Evolutionary conservation across 1,140 invertebrate species (phyloP).

Genomic region (Coelopa frigida): DNA sequence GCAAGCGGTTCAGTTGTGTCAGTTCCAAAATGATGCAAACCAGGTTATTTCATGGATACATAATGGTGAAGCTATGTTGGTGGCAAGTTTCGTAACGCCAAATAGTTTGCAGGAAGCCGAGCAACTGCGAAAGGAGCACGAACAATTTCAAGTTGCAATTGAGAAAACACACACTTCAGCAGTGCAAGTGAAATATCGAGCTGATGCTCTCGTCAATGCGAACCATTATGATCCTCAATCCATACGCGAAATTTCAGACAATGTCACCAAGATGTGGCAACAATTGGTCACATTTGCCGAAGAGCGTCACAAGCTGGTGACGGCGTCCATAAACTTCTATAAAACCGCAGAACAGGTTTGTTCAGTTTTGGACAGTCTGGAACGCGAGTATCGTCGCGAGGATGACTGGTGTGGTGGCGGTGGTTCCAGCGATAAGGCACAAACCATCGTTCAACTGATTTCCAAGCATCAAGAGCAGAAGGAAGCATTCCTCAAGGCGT

Average conservation of each 20-base stretch:
- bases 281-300: slow-evolving; percentile 93
- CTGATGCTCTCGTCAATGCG: slow-evolving; percentile 74
- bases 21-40: slow-evolving; percentile 90
- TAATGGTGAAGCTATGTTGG: slow-evolving; percentile 92
- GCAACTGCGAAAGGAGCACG: slow-evolving; percentile 87
- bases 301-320: slow-evolving; percentile 92
- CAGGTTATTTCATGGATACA: slow-evolving; percentile 95
- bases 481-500: slow-evolving; percentile 92
- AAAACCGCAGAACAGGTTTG: slow-evolving; percentile 97
- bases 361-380: slow-evolving; percentile 90
- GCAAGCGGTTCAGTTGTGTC: slow-evolving; percentile 88
- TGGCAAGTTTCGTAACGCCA: slow-evolving; percentile 87
- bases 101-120: slow-evolving; percentile 86
- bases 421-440: slow-evolving; percentile 49
- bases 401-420: slow-evolving; percentile 91
- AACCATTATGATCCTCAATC: slow-evolving; percentile 85
- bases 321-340: slow-evolving; percentile 94
- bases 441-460: slow-evolving; percentile 61
- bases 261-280: slow-evolving; percentile 93
- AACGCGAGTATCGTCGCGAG: slow-evolving; percentile 88
- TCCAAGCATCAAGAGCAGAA: slow-evolving; percentile 97
- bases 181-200: slow-evolving; percentile 84
- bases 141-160: slow-evolving; percentile 88
- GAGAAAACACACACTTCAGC: slow-evolving; percentile 94
- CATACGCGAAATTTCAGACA: slow-evolving; percentile 86